These are phyloP conservation scores for Laupala kohalensis DNA, from an alignment of 1,140 invertebrate species.

Conservation along the genomic window DNA sequence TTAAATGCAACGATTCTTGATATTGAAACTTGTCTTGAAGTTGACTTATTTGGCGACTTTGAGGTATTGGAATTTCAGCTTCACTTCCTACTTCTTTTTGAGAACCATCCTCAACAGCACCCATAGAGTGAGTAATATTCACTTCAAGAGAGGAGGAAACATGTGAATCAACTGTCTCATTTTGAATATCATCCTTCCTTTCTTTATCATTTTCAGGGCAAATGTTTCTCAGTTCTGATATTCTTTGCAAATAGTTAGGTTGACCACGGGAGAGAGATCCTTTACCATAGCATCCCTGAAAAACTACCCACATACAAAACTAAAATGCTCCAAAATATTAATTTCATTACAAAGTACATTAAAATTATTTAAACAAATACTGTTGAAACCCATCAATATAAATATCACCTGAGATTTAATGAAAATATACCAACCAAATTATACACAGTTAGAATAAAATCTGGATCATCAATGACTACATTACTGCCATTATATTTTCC, in stretches of 20 bases:
- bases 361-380: background rate
- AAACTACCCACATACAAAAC: background rate
- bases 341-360: conserved; percentile 5
- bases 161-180: too few species aligned
- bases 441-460: conserved; percentile 45
- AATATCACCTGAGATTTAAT: background rate
- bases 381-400: too few species aligned
- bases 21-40: conserved; percentile 40
- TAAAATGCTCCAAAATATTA: background rate
- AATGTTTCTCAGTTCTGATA: too few species aligned
- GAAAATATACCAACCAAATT: conserved; percentile 34
- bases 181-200: too few species aligned
- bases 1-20: conserved; percentile 48
- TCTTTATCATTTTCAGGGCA: too few species aligned
- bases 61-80: too few species aligned
- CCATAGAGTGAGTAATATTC: too few species aligned
- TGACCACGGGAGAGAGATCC: conserved; percentile 45
- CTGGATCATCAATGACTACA: conserved; percentile 42
- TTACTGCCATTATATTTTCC: conserved; percentile 47
- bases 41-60: too few species aligned
- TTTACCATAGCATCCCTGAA: conserved; percentile 57
- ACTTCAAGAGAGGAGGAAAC: too few species aligned
- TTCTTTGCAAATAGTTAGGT: conserved; percentile 26
- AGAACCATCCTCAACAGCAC: too few species aligned
- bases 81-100: too few species aligned